Base-by-base conservation (phyloP, 2,797 vertebrate species). In the Kryptopterus vitreolus region DNA sequence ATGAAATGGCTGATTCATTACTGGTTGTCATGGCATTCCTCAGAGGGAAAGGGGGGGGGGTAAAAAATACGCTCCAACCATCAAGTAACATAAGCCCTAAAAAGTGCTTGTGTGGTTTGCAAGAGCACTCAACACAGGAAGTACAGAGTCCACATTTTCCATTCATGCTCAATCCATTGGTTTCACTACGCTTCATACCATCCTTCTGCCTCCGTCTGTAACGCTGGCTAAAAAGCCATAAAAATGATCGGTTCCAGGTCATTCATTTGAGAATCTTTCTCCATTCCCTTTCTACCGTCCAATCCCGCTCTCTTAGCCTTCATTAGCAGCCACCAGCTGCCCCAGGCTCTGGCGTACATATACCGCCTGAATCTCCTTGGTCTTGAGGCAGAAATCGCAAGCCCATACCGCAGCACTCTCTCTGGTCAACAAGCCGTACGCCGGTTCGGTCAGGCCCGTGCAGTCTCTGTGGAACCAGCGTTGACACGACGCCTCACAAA, bases 401-500 rank as follows among this genome's bases (percentile, higher is more conserved):
- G 98, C 98, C 98, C 98, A 99, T 50, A 99, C 97, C 0, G 97
- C 97, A 0, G 96, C 95, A 20, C 95, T 95, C 91, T 99, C 98
- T 0, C 96, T 95, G 85, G 97, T 99, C 86, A 99, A 95, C 86
- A 99, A 91, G 84, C 97, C 96, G 0, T 99, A 99, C 12, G 98
- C 97, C 0, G 95, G 97, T 90, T 99, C 97, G 0, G 97, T 99
- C 90, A 99, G 95, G 55, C 98, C 97, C 0, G 98, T 98, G 91
- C 98, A 99, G 85, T 98, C 98, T 0, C 97, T 95, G 87, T 99
- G 98, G 88, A 98, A 99, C 97, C 98, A 99, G 85, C 97, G 96
- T 82, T 99, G 97, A 89, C 98, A 99, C 0, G 97, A 99, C 0
- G 97, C 97, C 89, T 99, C 98, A 0, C 98, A 99, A 80, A 99